Percentiles rank a stretch among this genome's conserved stretches.
Evolutionary conservation across 2,797 vertebrate species (phyloP).

Genomic region (Thripadectes ignobilis): DNA sequence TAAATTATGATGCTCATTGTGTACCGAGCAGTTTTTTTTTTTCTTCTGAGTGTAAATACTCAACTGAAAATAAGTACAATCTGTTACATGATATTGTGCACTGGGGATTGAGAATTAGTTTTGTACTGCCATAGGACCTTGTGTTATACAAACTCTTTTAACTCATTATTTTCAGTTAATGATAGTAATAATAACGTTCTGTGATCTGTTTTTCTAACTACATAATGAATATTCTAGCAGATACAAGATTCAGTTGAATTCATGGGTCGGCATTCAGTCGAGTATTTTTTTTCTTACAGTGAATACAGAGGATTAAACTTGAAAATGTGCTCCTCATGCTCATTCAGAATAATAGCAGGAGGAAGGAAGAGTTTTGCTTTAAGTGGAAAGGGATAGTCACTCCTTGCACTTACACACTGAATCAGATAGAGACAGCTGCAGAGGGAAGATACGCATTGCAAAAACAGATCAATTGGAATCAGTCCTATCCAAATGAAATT

Average conservation of each 20-base stretch:
- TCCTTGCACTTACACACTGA: slow-evolving; percentile 72
- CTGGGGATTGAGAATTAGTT: not conserved
- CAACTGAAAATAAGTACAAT: not conserved
- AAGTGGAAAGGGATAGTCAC: slow-evolving; percentile 25
- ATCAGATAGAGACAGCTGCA: slow-evolving; percentile 78
- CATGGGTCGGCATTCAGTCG: not conserved
- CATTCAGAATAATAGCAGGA: slow-evolving; percentile 18
- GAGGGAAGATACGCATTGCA: slow-evolving; percentile 79
- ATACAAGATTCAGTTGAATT: not conserved
- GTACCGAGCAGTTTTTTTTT: not conserved
- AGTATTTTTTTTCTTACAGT: not conserved
- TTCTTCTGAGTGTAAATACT: not conserved
- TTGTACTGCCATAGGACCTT: not conserved
- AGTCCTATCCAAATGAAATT: slow-evolving; percentile 83
- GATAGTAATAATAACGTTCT: not conserved
- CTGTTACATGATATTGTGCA: not conserved
- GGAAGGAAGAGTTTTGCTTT: slow-evolving; percentile 35
- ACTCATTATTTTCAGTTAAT: not conserved
- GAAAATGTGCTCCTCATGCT: slow-evolving; percentile 23
- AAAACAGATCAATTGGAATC: slow-evolving; percentile 82
- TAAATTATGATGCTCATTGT: not conserved
- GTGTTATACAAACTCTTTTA: not conserved
- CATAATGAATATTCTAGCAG: not conserved
- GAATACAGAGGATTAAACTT: slow-evolving; percentile 1
- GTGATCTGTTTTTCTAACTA: not conserved